phyloP scores from a whole-genome alignment of 2,113 vertebrate species.

The Urocolius indicus region DNA sequence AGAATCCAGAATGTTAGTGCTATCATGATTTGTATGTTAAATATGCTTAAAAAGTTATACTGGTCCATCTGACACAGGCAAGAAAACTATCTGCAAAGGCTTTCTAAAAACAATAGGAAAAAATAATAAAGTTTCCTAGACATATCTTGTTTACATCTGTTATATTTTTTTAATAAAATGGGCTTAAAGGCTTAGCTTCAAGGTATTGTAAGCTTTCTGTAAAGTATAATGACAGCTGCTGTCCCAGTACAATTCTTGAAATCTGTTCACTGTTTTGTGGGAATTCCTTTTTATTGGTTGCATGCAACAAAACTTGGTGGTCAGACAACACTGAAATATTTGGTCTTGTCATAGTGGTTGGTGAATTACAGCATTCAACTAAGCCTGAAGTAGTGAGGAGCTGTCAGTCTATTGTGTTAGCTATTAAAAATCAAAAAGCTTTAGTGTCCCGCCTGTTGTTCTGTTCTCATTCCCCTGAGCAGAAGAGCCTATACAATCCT shows the following conservation, averaged over 20 bases:
- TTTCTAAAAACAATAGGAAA: constrained; percentile 34
- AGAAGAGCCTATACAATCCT: neutral
- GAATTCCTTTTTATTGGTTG: constrained; percentile 12
- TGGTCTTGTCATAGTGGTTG: neutral
- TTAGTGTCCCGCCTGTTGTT: neutral
- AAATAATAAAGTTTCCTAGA: neutral
- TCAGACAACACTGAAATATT: neutral
- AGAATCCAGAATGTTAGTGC: neutral
- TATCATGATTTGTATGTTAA: neutral
- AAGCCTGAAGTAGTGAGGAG: neutral
- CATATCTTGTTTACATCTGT: constrained; percentile 57
- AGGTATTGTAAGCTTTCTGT: constrained; percentile 48
- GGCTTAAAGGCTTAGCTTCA: constrained; percentile 72
- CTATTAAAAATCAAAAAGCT: neutral
- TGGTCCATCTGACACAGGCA: neutral
- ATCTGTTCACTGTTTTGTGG: constrained; percentile 9
- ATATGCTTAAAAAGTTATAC: neutral
- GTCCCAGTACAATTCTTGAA: constrained; percentile 47
- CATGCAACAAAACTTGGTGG: neutral
- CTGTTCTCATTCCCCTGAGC: neutral
- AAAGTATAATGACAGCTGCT: constrained; percentile 66
- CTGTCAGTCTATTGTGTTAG: neutral
- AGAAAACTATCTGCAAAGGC: neutral
- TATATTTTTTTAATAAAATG: constrained; percentile 76
- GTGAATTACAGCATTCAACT: neutral